Evolutionary conservation across 2,888 invertebrate genomes (phyloP), one percentile per base, ranked within the genome.

Genomic region (Corbicula japonica): DNA sequence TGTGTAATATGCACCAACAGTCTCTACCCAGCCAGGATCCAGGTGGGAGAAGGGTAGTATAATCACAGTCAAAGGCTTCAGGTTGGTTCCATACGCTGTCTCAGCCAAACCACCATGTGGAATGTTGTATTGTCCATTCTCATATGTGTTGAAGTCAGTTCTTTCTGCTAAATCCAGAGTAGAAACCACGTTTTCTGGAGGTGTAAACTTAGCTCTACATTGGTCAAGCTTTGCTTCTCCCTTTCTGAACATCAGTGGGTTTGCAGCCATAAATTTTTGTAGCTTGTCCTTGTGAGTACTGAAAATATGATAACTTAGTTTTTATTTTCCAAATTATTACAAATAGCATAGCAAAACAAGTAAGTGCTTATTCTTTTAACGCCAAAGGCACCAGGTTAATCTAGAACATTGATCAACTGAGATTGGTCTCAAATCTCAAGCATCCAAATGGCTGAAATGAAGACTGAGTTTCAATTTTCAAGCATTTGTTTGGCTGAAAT

Each of bases 11-110:
- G 97, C 97, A 90, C 98, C 97, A 93, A 98, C 97, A 0, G 99
- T 99, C 94, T 97, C 97, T 90, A 98, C 94, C 99, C 99, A 99
- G 72, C 99, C 99, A 0, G 99, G 99, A 94, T 99, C 99, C 92
- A 98, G 98, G 94, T 99, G 99, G 0, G 98, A 98, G 93, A 98
- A 98, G 0, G 98, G 98, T 18, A 98, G 96, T 50, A 98, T 95
- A 78, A 98, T 81, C 5, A 91, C 91, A 32, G 74, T 87, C 62
- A 91, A 78, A 1, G 74, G 83, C 65, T 83, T 80, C 28, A 85
- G 58, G 21, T 76, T 50, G 15, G 70, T 44, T 1, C 79, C 70
- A 60, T 80, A 80, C 2, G 87, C 83, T n/a, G 70, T 76, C 18
- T 76, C 75, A 21, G 78, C 82, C 6, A 85, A 61, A 6, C 79